Percentiles rank a stretch among this genome's conserved stretches.
These are phyloP conservation scores for Malurus alboscapulatus DNA, from an alignment of 2,113 vertebrate genomes.

Conservation along the genomic window DNA sequence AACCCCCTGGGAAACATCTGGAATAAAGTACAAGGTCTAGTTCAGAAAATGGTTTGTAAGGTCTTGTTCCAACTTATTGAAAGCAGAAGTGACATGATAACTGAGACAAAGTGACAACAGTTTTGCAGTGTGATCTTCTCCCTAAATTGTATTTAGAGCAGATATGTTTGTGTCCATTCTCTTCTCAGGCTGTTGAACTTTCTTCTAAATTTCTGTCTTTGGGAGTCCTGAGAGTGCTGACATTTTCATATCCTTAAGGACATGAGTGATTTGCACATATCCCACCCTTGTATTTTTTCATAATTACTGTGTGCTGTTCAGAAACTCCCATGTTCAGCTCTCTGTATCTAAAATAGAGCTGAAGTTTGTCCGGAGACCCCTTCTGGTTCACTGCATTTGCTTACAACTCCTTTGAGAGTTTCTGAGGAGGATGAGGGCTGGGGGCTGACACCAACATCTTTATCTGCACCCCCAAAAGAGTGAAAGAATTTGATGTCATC, in stretches of 20 bases:
- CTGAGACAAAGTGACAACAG: neutral
- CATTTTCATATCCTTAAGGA: neutral
- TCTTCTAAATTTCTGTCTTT: neutral
- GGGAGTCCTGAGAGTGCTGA: neutral
- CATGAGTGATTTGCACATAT: neutral
- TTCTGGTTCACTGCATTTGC: neutral
- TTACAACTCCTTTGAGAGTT: neutral
- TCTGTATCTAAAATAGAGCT: neutral
- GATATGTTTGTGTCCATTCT: neutral
- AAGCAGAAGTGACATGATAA: neutral
- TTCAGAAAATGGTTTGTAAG: neutral
- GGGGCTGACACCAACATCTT: neutral
- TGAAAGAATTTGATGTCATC: neutral
- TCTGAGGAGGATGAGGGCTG: neutral
- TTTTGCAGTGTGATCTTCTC: neutral
- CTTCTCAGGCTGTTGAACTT: neutral
- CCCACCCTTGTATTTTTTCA: neutral
- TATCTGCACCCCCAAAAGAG: neutral
- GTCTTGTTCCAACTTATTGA: neutral
- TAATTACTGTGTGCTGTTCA: neutral
- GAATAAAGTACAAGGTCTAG: neutral
- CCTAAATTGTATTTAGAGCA: neutral
- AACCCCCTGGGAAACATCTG: neutral
- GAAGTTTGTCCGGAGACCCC: neutral
- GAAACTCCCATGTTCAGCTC: neutral